A percentile compares a stretch with the other conserved stretches of the same genome.
These are phyloP conservation scores for Cephus spinipes DNA, from an alignment of 2,888 invertebrate species.

Conservation along the genomic window DNA sequence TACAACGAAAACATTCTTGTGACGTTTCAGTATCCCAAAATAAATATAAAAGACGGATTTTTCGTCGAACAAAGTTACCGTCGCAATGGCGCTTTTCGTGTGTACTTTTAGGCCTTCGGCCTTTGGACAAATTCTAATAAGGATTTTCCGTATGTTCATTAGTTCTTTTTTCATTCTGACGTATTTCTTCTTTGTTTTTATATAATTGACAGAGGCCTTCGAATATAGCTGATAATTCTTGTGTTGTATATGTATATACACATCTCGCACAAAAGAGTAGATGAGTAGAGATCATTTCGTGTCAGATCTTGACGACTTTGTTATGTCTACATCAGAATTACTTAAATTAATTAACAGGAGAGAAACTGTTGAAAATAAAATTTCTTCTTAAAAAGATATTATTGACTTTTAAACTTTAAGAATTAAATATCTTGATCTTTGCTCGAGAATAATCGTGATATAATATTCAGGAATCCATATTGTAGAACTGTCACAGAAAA, in stretches of 20 bases:
- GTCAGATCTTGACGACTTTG: not conserved
- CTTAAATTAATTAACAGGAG: not conserved
- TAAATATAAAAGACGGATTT: not conserved
- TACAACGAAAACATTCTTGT: not conserved
- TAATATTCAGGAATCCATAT: not conserved
- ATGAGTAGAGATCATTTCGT: not conserved
- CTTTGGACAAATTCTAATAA: not conserved
- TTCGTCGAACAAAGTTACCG: conserved; percentile 31
- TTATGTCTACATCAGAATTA: not conserved
- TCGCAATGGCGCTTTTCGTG: conserved; percentile 48
- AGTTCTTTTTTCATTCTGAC: not conserved
- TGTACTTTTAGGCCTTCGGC: conserved; percentile 25
- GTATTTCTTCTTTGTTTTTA: not conserved
- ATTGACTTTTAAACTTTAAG: not conserved
- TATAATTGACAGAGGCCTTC: not conserved
- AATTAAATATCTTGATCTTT: too few relatives aligned
- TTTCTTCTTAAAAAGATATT: not conserved
- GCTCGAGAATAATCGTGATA: too few relatives aligned
- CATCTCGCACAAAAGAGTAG: not conserved
- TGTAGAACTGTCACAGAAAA: not conserved
- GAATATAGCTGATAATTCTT: not conserved
- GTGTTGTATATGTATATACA: not conserved
- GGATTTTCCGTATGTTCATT: not conserved
- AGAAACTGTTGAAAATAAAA: not conserved
- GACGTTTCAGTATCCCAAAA: not conserved